Evolutionary conservation across 2,888 invertebrate genomes (phyloP), one percentile per base, ranked within the genome.

Genomic region (Apamea anceps): DNA sequence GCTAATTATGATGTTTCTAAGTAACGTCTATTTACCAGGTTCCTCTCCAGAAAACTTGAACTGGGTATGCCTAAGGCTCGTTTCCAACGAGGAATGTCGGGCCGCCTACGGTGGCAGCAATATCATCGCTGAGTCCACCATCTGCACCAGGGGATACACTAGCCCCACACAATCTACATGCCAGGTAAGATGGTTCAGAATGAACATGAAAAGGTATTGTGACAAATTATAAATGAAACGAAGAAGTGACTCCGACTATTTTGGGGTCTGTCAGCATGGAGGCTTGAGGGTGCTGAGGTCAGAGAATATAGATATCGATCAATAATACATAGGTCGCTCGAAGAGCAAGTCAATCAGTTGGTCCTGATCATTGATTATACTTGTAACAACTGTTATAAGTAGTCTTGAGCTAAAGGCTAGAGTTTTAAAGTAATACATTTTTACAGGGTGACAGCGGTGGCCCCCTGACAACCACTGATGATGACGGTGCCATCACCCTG

Each of bases 401-500:
- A 18, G 15, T 51, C 67, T 12, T 0, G 37, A 37, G 15, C 1
- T 28, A 51, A 48, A 18, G 25, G 6, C 25, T 10, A 54, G 6
- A 48, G 1, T 42, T 66, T 37, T 18, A 37, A 72, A 51, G 0
- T 79, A 13, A 42, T n/a, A 12, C 4, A 8, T 42, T 51, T 70
- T 67, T 57, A 5, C 90, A 96, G 96, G 96, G 96, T 72, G 96
- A 96, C 93, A 96, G 95, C 86, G 96, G 96, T 65, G 96, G 96
- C 48, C 94, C 95, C 1, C 90, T 96, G 15, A 90, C 93, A 0
- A 87, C 88, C 0, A 75, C 90, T 13, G 95, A 94, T n/a, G 84
- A 89, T 3, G 95, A 95, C 45, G 95, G 94, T 0, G 3, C 28
- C 0, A 70, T 87, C 21, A 91, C 93, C 0, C 91, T 93, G 71